phyloP scores from a whole-genome alignment of 2,888 invertebrate species.

The Chydorus sphaericus region DNA sequence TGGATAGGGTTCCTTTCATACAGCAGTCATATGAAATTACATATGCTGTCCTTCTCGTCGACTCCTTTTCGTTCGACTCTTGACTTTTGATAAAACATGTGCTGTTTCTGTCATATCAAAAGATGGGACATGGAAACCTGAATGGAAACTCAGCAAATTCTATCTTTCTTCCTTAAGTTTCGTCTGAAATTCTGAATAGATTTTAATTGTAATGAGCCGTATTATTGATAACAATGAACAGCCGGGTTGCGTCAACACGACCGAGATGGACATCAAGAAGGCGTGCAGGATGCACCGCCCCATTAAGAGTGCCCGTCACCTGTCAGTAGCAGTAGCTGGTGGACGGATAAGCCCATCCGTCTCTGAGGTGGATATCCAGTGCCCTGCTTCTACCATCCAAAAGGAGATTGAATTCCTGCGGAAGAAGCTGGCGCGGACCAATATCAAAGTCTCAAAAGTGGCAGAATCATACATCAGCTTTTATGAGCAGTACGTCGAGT shows the following conservation, averaged over 20 bases:
- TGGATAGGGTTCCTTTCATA: no score
- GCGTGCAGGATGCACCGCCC: slow-evolving; percentile 45
- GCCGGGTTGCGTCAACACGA: slow-evolving; percentile 98
- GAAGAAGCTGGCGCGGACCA: slow-evolving; percentile 66
- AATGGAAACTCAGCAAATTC: background rate
- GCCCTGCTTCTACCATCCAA: slow-evolving; percentile 33
- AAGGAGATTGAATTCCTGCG: slow-evolving; percentile 60
- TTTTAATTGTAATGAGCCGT: no score
- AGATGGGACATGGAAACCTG: no score
- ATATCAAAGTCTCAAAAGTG: slow-evolving; percentile 82
- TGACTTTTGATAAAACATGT: no score
- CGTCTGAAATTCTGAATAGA: background rate
- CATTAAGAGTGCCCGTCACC: slow-evolving; percentile 17
- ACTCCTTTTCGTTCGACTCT: no score
- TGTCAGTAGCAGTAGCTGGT: slow-evolving; percentile 16
- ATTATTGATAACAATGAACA: slow-evolving; percentile 31
- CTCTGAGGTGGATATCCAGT: slow-evolving; percentile 27
- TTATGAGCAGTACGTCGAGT: slow-evolving; percentile 90
- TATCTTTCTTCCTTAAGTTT: background rate
- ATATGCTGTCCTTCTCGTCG: no score
- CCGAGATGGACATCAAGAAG: slow-evolving; percentile 95
- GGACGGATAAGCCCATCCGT: slow-evolving; percentile 38
- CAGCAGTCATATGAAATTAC: no score
- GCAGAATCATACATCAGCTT: slow-evolving; percentile 84
- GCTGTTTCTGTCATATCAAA: no score